phyloP scores from a whole-genome alignment of 2,797 vertebrate species.

The Micrastur ruficollis region DNA sequence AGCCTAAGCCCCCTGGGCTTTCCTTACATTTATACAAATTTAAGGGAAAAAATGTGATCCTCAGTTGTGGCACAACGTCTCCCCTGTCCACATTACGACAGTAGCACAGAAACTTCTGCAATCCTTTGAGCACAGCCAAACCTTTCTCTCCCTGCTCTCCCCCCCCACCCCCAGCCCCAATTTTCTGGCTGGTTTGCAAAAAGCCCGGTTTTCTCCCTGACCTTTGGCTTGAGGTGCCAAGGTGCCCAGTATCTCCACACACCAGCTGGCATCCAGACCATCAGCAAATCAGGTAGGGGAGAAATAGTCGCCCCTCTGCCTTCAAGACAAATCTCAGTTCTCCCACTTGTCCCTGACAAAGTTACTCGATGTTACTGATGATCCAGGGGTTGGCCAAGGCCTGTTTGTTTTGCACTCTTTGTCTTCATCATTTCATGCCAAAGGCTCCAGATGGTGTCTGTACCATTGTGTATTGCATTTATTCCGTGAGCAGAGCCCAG shows the following conservation, averaged over 20 bases:
- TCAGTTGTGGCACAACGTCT: not conserved
- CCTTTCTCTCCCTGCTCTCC: not conserved
- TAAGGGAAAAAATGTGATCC: not conserved
- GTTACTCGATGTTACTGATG: not conserved
- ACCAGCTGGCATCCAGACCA: not conserved
- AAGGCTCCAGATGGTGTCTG: constrained; percentile 58
- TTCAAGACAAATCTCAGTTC: not conserved
- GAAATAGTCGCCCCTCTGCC: not conserved
- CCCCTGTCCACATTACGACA: not conserved
- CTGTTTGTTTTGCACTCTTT: not conserved
- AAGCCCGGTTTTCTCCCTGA: not conserved
- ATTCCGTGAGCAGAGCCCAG: not conserved
- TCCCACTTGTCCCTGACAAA: not conserved
- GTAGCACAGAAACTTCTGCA: not conserved
- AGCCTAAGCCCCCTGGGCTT: not conserved
- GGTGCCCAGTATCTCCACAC: not conserved
- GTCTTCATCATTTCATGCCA: not conserved
- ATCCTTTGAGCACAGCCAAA: not conserved
- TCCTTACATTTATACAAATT: not conserved
- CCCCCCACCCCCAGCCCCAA: not conserved
- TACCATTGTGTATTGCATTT: not conserved
- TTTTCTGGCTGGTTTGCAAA: not conserved
- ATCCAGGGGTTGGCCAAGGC: not conserved
- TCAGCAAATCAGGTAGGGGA: not conserved
- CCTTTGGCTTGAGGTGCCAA: not conserved